These are phyloP conservation scores for Polyergus mexicanus DNA, from an alignment of 1,140 invertebrate species.

Conservation along the genomic window DNA sequence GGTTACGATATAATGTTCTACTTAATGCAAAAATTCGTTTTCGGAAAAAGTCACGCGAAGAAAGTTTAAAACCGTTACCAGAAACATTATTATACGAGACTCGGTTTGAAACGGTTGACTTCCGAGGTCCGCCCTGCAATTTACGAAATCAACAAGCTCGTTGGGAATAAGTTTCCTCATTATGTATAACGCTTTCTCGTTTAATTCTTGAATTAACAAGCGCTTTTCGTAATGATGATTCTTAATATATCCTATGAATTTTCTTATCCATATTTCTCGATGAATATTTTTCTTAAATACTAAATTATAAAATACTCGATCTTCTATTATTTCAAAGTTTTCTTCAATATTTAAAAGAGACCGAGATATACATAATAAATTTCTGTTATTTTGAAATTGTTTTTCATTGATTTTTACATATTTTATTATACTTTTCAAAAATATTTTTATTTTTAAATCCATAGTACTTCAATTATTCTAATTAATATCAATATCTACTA, in stretches of 20 bases:
- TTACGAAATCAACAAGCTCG: conserved; percentile 16
- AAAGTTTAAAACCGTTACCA: conserved; percentile 58
- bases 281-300: neutral
- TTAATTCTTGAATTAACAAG: conserved; percentile 13
- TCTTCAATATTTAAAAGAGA: conserved; percentile 19
- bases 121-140: conserved; percentile 3
- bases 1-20: conserved; percentile 62
- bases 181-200: neutral
- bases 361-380: neutral
- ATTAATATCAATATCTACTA: conserved; percentile 6
- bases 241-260: too few relatives aligned
- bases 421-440: neutral
- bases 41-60: conserved; percentile 59
- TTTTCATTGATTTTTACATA: neutral
- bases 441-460: conserved; percentile 4
- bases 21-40: conserved; percentile 53
- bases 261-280: neutral
- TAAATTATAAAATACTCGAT: neutral
- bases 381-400: neutral
- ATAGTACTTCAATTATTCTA: conserved; percentile 30
- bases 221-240: conserved; percentile 23
- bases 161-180: conserved; percentile 46
- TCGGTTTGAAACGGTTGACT: neutral
- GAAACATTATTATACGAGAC: conserved; percentile 18
- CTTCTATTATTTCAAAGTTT: neutral